Conservation (phyloP, 2,113 vertebrate species). For the Ammodytes dubius region DNA sequence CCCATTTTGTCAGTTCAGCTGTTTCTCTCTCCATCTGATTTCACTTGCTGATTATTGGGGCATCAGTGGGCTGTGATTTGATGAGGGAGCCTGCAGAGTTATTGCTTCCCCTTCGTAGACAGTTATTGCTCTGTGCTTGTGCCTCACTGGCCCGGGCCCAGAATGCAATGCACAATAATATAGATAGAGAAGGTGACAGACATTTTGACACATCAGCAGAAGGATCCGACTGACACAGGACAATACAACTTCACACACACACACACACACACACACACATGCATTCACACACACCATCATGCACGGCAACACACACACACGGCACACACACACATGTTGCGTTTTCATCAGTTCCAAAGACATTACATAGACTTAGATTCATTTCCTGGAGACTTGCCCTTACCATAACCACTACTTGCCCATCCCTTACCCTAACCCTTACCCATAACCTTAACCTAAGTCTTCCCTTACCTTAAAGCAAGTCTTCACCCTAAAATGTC, state of each 20-base stretch:
- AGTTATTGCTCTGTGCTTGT: conserved; percentile 72
- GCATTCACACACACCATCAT: not conserved
- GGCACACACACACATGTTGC: not conserved
- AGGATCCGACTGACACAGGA: conserved; percentile 38
- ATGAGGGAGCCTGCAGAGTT: conserved; percentile 78
- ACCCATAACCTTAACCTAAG: too few species aligned
- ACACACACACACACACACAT: conserved; percentile 17
- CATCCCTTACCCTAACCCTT: too few species aligned
- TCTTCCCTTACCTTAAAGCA: too few species aligned
- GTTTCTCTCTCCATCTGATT: conserved; percentile 74
- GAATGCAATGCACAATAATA: conserved; percentile 44
- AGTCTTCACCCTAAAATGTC: too few species aligned
- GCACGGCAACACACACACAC: not conserved
- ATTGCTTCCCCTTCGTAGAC: conserved; percentile 78
- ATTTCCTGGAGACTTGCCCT: too few species aligned
- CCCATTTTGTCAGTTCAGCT: conserved; percentile 83
- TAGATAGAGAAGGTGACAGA: conserved; percentile 4
- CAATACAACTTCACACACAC: not conserved
- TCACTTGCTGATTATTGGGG: conserved; percentile 82
- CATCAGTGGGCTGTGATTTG: conserved; percentile 80
- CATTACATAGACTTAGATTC: too few species aligned
- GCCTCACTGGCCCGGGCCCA: conserved; percentile 2
- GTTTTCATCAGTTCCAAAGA: too few species aligned
- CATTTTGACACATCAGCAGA: conserved; percentile 62
- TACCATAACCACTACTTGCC: too few species aligned